Evolutionary conservation across 2,797 vertebrate genomes (phyloP).

Genomic region (Otolemur crassicaudatus): DNA sequence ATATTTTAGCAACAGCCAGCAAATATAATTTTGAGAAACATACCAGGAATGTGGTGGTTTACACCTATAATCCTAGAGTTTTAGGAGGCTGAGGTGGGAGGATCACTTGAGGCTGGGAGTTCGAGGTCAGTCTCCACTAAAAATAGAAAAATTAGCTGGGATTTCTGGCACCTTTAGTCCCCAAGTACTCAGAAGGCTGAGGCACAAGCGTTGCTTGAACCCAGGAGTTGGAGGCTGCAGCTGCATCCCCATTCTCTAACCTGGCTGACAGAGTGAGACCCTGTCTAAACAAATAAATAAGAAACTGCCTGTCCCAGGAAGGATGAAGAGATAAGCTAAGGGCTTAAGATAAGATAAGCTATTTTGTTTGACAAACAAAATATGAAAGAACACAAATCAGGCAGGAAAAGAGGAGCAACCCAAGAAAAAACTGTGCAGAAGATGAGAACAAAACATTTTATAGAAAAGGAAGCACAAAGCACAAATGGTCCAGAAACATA

Average conservation of each 20-base stretch:
- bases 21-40: not conserved
- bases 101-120: not conserved
- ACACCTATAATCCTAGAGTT: not conserved
- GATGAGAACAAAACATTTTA: not conserved
- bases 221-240: not conserved
- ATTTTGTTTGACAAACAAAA: not conserved
- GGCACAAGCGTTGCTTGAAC: not conserved
- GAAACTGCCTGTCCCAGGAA: not conserved
- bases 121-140: not conserved
- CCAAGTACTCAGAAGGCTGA: not conserved
- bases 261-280: not conserved
- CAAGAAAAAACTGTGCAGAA: not conserved
- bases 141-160: not conserved
- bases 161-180: not conserved
- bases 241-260: not conserved
- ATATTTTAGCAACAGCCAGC: not conserved
- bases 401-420: not conserved
- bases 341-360: too few species aligned
- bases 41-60: not conserved
- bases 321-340: not conserved
- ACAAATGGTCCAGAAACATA: accelerated
- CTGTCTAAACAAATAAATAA: not conserved
- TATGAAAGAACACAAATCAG: not conserved
- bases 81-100: not conserved
- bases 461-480: accelerated